phyloP scores from a whole-genome alignment of 2,888 invertebrate species.

The Tubulanus polymorphus region DNA sequence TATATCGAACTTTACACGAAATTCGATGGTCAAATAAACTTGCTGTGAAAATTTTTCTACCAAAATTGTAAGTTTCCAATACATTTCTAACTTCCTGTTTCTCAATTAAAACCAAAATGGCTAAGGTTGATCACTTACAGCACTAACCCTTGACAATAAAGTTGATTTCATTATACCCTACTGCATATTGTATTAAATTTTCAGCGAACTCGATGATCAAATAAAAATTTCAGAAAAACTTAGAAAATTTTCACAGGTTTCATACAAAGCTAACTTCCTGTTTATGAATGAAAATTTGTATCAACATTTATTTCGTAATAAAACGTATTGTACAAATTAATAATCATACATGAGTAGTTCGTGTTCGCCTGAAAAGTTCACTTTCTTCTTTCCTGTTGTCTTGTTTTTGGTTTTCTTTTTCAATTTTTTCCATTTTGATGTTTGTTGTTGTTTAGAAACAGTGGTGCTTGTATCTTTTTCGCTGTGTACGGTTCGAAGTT shows the following conservation, averaged over 20 bases:
- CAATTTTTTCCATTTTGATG: no score
- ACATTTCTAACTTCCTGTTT: slow-evolving; percentile 1
- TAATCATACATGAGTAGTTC: neutral
- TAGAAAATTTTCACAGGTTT: neutral
- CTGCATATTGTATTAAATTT: neutral
- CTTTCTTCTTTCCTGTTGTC: slow-evolving; percentile 1
- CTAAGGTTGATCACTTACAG: neutral
- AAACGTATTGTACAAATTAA: neutral
- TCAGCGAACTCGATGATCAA: neutral
- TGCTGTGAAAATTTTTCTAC: neutral
- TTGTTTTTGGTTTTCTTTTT: neutral
- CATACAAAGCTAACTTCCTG: neutral
- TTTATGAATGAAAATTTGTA: neutral
- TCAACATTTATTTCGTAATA: neutral
- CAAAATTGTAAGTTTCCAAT: neutral
- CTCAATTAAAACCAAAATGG: neutral
- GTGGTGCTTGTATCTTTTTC: neutral
- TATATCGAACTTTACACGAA: neutral
- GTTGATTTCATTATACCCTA: neutral
- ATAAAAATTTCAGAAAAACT: slow-evolving; percentile 1
- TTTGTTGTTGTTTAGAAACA: no score
- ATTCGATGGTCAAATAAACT: neutral
- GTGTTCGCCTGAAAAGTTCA: neutral
- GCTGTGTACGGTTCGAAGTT: neutral
- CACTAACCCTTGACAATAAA: neutral